Evolutionary conservation across 2,113 vertebrate genomes (phyloP), one percentile per base, ranked within the genome.

Genomic region (Paedocypris sp.): DNA sequence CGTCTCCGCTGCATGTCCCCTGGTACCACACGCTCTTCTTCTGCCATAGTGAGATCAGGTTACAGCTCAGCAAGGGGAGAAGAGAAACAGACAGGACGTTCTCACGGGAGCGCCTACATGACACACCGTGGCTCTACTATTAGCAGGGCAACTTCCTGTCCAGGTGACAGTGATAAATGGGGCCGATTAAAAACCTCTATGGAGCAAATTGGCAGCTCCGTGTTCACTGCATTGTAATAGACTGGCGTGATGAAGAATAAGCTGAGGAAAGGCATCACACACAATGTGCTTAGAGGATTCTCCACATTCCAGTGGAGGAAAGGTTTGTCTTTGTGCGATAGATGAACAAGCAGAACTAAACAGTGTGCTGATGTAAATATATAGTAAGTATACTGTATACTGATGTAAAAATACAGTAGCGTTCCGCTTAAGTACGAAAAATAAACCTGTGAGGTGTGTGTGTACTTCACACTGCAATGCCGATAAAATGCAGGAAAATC

Each of bases 101-200:
- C 50, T 68, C 43, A 6, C 45, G 61, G 68, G 69, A 68, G 15
- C 6, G 45, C 35, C 49, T 50, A 59, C 62, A 49, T 19, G 31
- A 52, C 54, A 64, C 63, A 64, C 45, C 53, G 70, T 43, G 54
- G 47, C 53, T 15, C 6, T 35, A 63, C 58, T 57, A 63, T 73
- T 68, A 67, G 72, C 66, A 16, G 51, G 58, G 46, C 45, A 66
- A 29, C 20, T 29, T 51, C 50, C 68, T 66, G 62, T 54, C 64
- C 62, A 22, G 52, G 66, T 68, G 64, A 72, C 71, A 69, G 51
- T 69, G 70, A 75, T 58, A 76, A 60, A 74, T 52, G 35, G 35
- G 33, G 53, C 48, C 64, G 61, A 76, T 72, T 74, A 68, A 67
- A 60, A 53, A 58, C 35, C 60, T 63, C 58, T 61, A 50, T 54